Evolutionary conservation across 2,797 vertebrate species (phyloP), one percentile per base, ranked within the genome.

Genomic region (Helostoma temminkii): DNA sequence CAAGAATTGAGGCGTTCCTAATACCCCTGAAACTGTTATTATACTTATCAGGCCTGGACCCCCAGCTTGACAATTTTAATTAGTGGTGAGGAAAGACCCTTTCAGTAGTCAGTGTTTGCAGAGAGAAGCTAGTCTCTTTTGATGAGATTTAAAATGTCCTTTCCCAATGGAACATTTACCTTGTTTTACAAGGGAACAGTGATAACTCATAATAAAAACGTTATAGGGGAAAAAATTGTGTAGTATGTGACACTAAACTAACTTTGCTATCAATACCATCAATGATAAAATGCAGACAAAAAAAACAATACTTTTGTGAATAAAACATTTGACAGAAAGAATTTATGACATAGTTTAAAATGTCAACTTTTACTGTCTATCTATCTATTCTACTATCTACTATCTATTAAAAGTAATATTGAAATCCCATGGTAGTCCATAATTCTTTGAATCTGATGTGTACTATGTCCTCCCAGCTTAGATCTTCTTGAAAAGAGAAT

Each of bases 21-120:
- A 85, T 78, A 59, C 36, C 52, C 28, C 55, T 62, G 60, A 71
- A 66, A 74, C 37, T 58, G 63, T 76, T 69, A 70, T 83, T 86
- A 74, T 72, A 74, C 69, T 81, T 74, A 81, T 85, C 66, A 64
- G 37, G 64, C 55, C 70, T 45, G 48, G 32, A 76, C 79, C 56
- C 34, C 47, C 28, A 71, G 75, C 67, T 49, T 66, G 55, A 42
- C 57, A 53, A 68, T 80, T 84, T 76, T 71, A 81, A 89, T 85
- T 80, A 84, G 59, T 72, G 68, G 16, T 61, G 42, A 75, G 60
- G 57, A 73, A 69, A 76, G 37, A 76, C 60, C 32, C 25, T 70
- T 71, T 71, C 21, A 78, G 37, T 71, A 32, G 18, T 76, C 74
- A 45, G 24, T 60, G 45, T 59, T 69, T 52, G 48, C 56, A 78